A percentile compares a stretch with the other conserved stretches of the same genome.
Evolutionary conservation across 1,140 invertebrate species (phyloP).

Genomic region (Drosophila lowei): DNA sequence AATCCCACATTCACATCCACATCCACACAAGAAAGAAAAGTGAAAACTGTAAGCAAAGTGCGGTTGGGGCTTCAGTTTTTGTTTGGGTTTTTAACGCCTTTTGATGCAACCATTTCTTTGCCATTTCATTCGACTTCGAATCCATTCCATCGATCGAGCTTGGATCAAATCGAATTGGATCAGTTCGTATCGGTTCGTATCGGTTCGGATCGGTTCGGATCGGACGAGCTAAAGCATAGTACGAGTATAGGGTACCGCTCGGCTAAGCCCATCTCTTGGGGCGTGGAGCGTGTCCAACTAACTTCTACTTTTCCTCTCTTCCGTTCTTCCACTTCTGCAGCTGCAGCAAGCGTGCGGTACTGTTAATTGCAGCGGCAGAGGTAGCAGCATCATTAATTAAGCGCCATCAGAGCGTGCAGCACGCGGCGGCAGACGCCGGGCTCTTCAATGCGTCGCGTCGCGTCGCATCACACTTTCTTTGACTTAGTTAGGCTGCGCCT

Average conservation of each 20-base stretch:
- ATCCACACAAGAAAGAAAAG: slow-evolving; percentile 52
- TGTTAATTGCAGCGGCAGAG: slow-evolving; percentile 54
- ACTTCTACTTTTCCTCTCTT: slow-evolving; percentile 48
- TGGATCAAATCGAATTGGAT: background rate
- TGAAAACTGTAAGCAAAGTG: slow-evolving; percentile 61
- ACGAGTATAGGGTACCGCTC: slow-evolving; percentile 1
- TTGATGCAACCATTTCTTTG: slow-evolving; percentile 65
- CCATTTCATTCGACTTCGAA: slow-evolving; percentile 45
- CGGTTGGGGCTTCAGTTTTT: background rate
- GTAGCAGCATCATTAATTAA: slow-evolving; percentile 70
- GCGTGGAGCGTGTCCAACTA: slow-evolving; percentile 46
- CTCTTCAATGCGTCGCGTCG: slow-evolving; percentile 5
- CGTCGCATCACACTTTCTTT: slow-evolving; percentile 63
- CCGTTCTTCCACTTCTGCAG: slow-evolving; percentile 6
- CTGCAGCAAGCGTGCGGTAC: slow-evolving; percentile 47
- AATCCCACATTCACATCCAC: slow-evolving; percentile 34
- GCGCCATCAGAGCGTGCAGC: slow-evolving; percentile 72
- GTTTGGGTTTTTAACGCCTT: slow-evolving; percentile 19
- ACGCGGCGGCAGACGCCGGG: slow-evolving; percentile 42
- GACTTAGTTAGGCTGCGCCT: slow-evolving; percentile 57
- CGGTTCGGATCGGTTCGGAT: slow-evolving; percentile 6
- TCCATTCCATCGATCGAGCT: slow-evolving; percentile 11
- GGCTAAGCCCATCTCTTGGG: background rate
- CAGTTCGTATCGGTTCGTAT: background rate
- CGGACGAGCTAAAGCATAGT: background rate